A percentile compares a stretch with the other conserved stretches of the same genome.
Conservation (phyloP, 2,888 invertebrate genomes). For the Lasioglossum lativentre region DNA sequence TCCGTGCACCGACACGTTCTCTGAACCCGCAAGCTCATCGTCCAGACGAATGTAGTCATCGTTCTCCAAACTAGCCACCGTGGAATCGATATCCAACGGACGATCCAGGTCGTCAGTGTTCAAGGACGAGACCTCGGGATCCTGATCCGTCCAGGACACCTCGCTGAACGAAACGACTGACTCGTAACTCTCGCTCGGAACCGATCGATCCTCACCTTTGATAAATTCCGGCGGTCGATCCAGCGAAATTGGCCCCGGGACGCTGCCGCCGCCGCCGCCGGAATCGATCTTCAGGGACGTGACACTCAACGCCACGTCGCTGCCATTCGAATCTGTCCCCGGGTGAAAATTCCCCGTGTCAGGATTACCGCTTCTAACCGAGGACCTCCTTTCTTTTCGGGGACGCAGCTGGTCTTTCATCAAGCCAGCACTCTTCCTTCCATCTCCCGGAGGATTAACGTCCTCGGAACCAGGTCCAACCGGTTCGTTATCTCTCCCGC, state of each 20-base stretch:
- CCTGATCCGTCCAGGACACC: background rate
- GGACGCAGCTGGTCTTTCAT: background rate
- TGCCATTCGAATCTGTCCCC: background rate
- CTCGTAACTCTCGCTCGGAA: background rate
- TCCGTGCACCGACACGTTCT: constrained; percentile 76
- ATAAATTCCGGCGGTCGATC: constrained; percentile 15
- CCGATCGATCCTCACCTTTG: background rate
- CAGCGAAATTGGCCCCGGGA: background rate
- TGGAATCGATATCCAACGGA: background rate
- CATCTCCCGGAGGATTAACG: constrained; percentile 16
- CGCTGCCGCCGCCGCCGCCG: background rate
- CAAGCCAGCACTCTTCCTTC: background rate
- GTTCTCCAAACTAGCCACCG: background rate
- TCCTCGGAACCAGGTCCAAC: background rate
- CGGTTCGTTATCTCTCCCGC: constrained; percentile 28
- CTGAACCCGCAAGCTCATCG: constrained; percentile 32
- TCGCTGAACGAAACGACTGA: background rate
- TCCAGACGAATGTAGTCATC: constrained; percentile 8
- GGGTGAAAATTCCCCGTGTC: too few relatives aligned
- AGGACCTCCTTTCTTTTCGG: constrained; percentile 23
- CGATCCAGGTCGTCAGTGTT: background rate
- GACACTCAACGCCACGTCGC: background rate
- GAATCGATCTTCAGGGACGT: constrained; percentile 17
- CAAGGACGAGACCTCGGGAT: background rate
- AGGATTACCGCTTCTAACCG: background rate